phyloP scores from a whole-genome alignment of 2,888 invertebrate species.

The Cerastis leucographa region DNA sequence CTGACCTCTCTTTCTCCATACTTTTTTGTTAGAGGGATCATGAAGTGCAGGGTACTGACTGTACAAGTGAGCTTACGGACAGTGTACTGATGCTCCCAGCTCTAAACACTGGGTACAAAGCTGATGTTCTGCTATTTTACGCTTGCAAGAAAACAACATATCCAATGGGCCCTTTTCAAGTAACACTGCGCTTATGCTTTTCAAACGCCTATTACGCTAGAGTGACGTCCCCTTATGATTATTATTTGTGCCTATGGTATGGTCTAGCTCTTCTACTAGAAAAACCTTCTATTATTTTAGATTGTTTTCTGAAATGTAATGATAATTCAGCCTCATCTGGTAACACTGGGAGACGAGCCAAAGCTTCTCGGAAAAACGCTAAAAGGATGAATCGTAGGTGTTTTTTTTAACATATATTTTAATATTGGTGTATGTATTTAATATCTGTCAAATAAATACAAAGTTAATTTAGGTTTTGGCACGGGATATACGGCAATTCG shows the following conservation, averaged over 20 bases:
- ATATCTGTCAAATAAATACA: neutral
- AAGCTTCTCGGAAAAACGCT: conserved; percentile 46
- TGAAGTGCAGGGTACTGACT: neutral
- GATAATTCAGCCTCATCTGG: conserved; percentile 51
- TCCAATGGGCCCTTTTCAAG: neutral
- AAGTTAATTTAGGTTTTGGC: neutral
- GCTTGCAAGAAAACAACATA: neutral
- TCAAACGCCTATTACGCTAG: neutral
- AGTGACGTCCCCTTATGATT: neutral
- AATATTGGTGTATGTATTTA: conserved; percentile 24
- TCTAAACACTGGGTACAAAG: neutral
- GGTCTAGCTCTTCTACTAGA: neutral
- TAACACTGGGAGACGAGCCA: conserved; percentile 46
- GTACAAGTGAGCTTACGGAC: neutral
- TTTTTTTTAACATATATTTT: conserved; percentile 39
- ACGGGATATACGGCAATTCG: neutral
- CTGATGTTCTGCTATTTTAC: neutral
- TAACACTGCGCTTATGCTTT: conserved; percentile 25
- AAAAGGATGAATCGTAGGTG: conserved; percentile 53
- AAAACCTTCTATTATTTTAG: conserved; percentile 13
- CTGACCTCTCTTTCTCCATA: neutral
- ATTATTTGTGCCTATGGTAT: conserved; percentile 8
- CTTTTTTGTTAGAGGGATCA: neutral
- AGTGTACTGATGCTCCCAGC: conserved; percentile 4
- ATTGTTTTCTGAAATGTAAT: conserved; percentile 41